Conservation (phyloP, 2,797 vertebrate genomes). For the Ctenopoma multispine region DNA sequence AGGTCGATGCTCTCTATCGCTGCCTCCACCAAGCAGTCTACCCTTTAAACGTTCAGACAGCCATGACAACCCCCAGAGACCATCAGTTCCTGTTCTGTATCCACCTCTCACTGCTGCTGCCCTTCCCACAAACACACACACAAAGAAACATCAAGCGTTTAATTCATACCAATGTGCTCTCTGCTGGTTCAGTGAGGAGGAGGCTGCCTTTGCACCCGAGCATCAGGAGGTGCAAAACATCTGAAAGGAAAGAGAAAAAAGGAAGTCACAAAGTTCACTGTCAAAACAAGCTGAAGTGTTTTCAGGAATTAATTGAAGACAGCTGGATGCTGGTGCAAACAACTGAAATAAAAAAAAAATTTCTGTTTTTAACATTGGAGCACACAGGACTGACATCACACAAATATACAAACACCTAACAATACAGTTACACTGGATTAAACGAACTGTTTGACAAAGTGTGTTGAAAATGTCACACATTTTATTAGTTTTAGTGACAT, state of each 20-base stretch:
- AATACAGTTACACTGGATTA: not conserved
- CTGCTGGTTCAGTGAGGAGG: conserved; percentile 39
- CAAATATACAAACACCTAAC: not conserved
- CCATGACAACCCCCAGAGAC: conserved; percentile 73
- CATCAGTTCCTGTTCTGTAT: conserved; percentile 66
- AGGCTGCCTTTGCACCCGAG: conserved; percentile 42
- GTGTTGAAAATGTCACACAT: too few species aligned
- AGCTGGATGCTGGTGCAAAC: conserved; percentile 13
- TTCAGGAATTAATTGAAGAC: conserved; percentile 54
- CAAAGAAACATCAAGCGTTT: conserved; percentile 30
- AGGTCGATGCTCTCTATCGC: conserved; percentile 63
- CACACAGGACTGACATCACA: not conserved
- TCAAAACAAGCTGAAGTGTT: conserved; percentile 50
- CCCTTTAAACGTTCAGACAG: conserved; percentile 80
- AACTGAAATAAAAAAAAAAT: not conserved
- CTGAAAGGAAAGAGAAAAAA: conserved; percentile 29
- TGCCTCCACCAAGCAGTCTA: conserved; percentile 59
- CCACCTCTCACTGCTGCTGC: conserved; percentile 60
- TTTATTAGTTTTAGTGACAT: too few species aligned
- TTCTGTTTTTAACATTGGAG: not conserved
- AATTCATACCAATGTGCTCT: conserved; percentile 47
- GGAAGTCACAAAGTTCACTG: conserved; percentile 40
- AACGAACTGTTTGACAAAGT: not conserved
- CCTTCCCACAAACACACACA: conserved; percentile 32
- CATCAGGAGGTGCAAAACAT: conserved; percentile 47